phyloP scores from a whole-genome alignment of 2,888 invertebrate species.

The Pseudococcus viburni region DNA sequence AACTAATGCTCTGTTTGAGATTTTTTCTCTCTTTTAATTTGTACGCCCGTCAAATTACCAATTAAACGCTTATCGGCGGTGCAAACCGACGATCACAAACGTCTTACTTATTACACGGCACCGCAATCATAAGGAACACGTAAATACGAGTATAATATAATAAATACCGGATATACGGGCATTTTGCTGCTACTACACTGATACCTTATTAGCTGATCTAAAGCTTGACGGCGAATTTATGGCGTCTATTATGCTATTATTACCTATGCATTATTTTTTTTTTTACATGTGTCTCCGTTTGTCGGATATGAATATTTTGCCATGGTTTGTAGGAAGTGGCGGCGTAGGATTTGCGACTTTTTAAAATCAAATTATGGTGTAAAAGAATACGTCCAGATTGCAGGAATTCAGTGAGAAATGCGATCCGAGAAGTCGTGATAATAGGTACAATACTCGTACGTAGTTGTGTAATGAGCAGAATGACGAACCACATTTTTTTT shows the following conservation, averaged over 20 bases:
- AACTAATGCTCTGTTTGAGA: background rate
- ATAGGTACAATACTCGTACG: background rate
- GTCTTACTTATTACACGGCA: conserved; percentile 8
- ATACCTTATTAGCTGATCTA: conserved; percentile 23
- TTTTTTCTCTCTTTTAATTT: background rate
- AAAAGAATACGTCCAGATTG: background rate
- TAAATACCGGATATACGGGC: conserved; percentile 21
- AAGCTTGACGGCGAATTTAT: conserved; percentile 29
- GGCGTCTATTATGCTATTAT: background rate
- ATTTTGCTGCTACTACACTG: conserved; percentile 7
- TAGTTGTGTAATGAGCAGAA: background rate
- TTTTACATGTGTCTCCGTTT: background rate
- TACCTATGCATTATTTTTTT: background rate
- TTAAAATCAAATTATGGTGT: background rate
- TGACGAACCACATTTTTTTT: background rate
- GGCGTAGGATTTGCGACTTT: background rate
- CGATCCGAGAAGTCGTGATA: background rate
- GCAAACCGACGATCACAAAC: background rate
- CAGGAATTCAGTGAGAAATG: background rate
- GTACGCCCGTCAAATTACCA: conserved; percentile 22
- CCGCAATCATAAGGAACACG: background rate
- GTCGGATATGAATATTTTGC: conserved; percentile 3
- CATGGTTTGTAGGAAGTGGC: background rate
- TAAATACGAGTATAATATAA: conserved; percentile 9
- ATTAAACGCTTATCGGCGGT: conserved; percentile 37